These are phyloP conservation scores for Bujurquina vittata DNA, from an alignment of 2,113 vertebrate genomes.

Conservation along the genomic window DNA sequence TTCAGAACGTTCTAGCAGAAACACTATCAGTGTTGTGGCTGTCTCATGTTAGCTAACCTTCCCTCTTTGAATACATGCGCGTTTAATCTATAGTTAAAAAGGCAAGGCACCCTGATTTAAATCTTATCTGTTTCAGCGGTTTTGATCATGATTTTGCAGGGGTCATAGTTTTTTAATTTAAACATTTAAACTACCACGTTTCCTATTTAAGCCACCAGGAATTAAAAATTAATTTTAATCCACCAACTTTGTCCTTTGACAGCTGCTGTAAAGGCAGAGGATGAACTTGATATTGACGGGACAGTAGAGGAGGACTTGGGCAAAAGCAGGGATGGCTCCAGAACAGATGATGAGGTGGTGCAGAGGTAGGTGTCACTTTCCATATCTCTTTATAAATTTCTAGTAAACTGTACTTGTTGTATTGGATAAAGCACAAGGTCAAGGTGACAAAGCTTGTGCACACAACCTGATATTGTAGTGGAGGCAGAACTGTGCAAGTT, in stretches of 20 bases:
- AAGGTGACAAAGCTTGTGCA: conserved; percentile 35
- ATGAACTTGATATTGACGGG: conserved; percentile 85
- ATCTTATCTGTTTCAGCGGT: neutral
- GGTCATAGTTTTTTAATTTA: neutral
- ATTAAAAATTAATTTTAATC: neutral
- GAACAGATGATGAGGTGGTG: conserved; percentile 93
- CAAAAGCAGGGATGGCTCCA: conserved; percentile 93
- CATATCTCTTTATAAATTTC: neutral
- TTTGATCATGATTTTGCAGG: neutral
- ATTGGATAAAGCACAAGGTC: conserved; percentile 32
- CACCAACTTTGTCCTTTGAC: neutral
- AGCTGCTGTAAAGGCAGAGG: conserved; percentile 78
- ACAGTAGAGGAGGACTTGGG: conserved; percentile 91
- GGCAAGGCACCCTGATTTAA: neutral
- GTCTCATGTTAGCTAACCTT: neutral
- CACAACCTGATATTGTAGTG: neutral
- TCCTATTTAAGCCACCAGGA: neutral
- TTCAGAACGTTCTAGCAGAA: conserved; percentile 5
- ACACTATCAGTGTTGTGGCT: neutral
- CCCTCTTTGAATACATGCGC: neutral
- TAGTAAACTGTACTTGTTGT: no score
- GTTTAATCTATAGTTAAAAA: neutral
- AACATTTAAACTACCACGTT: neutral
- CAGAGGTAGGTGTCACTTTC: conserved; percentile 83
- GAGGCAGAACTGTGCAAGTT: neutral